These are phyloP conservation scores for Coecobrya sp. DNA, from an alignment of 2,888 invertebrate genomes.

Conservation along the genomic window DNA sequence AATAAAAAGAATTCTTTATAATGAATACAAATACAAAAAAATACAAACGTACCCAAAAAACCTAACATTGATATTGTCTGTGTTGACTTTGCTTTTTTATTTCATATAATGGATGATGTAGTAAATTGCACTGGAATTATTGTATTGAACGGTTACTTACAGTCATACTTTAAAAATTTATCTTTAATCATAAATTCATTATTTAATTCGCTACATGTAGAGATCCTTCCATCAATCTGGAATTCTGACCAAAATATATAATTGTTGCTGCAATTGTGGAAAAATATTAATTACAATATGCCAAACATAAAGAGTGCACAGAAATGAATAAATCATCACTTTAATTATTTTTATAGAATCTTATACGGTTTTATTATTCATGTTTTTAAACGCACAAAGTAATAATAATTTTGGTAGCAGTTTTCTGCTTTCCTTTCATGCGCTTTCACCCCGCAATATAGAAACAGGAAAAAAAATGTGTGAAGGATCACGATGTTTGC, in stretches of 20 bases:
- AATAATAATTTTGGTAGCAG: slow-evolving; percentile 51
- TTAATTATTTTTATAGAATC: slow-evolving; percentile 9
- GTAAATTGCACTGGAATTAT: too few species aligned
- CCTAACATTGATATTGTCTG: neutral
- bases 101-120: neutral
- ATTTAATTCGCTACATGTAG: too few species aligned
- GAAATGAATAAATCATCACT: neutral
- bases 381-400: slow-evolving; percentile 57
- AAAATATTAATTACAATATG: too few species aligned
- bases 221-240: too few species aligned
- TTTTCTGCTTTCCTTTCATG: slow-evolving; percentile 48
- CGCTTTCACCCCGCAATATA: slow-evolving; percentile 40
- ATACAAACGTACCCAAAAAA: slow-evolving; percentile 44
- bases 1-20: slow-evolving; percentile 63
- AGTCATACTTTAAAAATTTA: too few species aligned
- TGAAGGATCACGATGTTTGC: neutral
- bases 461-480: neutral
- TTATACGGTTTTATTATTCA: slow-evolving; percentile 61
- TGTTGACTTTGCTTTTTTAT: neutral
- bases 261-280: too few species aligned
- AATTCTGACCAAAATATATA: too few species aligned
- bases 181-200: too few species aligned
- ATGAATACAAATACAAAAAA: slow-evolving; percentile 52
- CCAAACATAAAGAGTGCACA: too few species aligned
- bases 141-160: too few species aligned